Evolutionary conservation across 2,797 vertebrate genomes (phyloP).

Genomic region (Telmatherina bonti): DNA sequence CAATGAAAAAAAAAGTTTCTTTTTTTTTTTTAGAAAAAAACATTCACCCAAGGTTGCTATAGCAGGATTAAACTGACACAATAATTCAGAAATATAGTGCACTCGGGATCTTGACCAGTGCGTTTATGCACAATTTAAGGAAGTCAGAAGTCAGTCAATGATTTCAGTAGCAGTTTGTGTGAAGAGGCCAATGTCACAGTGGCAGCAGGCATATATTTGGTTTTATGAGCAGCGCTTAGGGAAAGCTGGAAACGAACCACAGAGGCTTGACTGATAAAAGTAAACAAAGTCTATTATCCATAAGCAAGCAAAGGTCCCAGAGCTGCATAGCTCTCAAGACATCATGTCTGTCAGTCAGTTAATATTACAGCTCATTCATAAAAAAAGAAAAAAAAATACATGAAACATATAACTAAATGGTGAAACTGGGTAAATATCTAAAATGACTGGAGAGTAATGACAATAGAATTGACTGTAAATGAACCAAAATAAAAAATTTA

Average conservation of each 20-base stretch:
- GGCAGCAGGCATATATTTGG: slow-evolving; percentile 1
- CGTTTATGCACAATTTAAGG: slow-evolving; percentile 16
- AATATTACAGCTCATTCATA: neutral
- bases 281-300: slow-evolving; percentile 15
- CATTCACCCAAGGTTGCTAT: neutral
- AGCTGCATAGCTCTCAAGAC: neutral
- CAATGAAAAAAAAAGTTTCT: too few relatives aligned
- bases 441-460: too few relatives aligned
- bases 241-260: slow-evolving; percentile 23
- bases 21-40: too few relatives aligned
- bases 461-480: too few relatives aligned
- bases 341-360: neutral
- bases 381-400: too few relatives aligned
- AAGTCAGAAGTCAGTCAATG: slow-evolving; percentile 10
- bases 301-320: neutral
- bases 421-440: neutral
- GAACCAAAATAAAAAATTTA: too few relatives aligned
- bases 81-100: neutral
- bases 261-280: slow-evolving; percentile 20
- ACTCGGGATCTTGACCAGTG: neutral
- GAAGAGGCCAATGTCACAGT: slow-evolving; percentile 8
- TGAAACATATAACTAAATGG: too few relatives aligned
- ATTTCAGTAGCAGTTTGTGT: slow-evolving; percentile 8
- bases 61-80: neutral
- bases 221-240: slow-evolving; percentile 15